Conservation (phyloP, 2,797 vertebrate species). For the Acestrorhynchus altus region DNA sequence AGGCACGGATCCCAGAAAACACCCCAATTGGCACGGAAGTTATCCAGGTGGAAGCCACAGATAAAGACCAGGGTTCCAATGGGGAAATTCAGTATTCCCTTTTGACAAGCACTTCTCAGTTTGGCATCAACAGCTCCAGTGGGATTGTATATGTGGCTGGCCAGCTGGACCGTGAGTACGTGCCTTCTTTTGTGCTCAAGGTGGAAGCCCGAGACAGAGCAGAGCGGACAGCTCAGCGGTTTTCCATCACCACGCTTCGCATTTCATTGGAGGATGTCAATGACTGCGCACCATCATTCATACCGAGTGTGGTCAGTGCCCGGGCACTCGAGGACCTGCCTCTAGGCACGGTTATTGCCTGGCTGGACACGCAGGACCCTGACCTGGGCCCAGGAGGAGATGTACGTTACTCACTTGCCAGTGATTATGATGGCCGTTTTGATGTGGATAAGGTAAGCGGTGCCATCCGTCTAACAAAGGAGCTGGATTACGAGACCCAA, state of each 20-base stretch:
- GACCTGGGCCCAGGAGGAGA: constrained; percentile 93
- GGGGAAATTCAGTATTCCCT: constrained; percentile 89
- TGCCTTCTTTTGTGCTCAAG: constrained; percentile 86
- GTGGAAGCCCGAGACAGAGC: constrained; percentile 93
- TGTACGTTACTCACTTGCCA: constrained; percentile 90
- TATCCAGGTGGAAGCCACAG: constrained; percentile 93
- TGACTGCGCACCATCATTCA: constrained; percentile 92
- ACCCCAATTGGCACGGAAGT: constrained; percentile 90
- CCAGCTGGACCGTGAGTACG: constrained; percentile 89
- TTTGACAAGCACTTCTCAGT: constrained; percentile 89
- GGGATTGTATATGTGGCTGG: constrained; percentile 92
- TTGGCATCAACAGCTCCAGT: constrained; percentile 90
- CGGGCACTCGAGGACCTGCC: constrained; percentile 94
- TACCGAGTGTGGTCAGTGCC: constrained; percentile 88
- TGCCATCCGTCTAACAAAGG: constrained; percentile 89
- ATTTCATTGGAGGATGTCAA: constrained; percentile 93
- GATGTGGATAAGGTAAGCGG: constrained; percentile 92
- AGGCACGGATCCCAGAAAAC: constrained; percentile 90
- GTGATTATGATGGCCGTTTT: constrained; percentile 90
- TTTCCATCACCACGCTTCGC: constrained; percentile 84
- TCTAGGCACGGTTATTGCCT: constrained; percentile 91
- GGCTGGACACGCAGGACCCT: constrained; percentile 95
- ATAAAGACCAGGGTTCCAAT: constrained; percentile 90
- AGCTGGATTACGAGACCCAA: constrained; percentile 94
- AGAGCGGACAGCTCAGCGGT: constrained; percentile 84